Evolutionary conservation across 2,888 invertebrate genomes (phyloP), one percentile per base, ranked within the genome.

Genomic region (Priocnemis perturbator): DNA sequence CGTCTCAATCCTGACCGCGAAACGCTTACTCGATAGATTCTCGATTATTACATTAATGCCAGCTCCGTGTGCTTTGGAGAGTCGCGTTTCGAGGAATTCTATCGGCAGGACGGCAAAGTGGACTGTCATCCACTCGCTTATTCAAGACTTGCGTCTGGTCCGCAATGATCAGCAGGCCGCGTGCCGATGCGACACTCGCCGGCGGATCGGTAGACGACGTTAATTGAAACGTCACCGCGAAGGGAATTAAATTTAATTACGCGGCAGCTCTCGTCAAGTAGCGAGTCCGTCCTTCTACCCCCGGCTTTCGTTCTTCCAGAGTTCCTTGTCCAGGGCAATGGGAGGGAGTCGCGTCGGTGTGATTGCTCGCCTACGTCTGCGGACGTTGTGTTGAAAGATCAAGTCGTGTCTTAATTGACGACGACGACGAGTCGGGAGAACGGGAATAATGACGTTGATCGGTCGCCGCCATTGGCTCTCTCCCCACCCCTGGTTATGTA

Each of bases 371-470:
- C 9, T n/a, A 14, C 50, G 50, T 19, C 11, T 50, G 37, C 37
- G 37, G 37, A 37, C 37, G 3, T 37, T 37, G 37, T 11, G 37
- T 50, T n/a, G 19, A 56, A 21, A 5, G 21, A 56, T 11, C 56
- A 4, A 56, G 23, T 21, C 56, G 56, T 56, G 30, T 50, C 50
- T 50, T 50, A 50, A 50, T 50, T 50, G 50, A 50, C 17, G 17
- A 50, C 17, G 17, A 50, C n/a, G 56, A 56, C 17, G 23, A 23
- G 56, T 7, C 3, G 30, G 23, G 15, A 15, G 23, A 19, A 19
- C n/a, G 23, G 30, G 56, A 23, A 56, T 56, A 23, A 30, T 56
- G 21, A 56, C 56, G 56, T 56, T 56, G 56, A 56, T 56, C 56
- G 30, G 15, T 56, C 30, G 23, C n/a, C 56, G 56, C 56, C 26